phyloP scores from a whole-genome alignment of 2,797 vertebrate species.

The Poliocrania exsul region DNA sequence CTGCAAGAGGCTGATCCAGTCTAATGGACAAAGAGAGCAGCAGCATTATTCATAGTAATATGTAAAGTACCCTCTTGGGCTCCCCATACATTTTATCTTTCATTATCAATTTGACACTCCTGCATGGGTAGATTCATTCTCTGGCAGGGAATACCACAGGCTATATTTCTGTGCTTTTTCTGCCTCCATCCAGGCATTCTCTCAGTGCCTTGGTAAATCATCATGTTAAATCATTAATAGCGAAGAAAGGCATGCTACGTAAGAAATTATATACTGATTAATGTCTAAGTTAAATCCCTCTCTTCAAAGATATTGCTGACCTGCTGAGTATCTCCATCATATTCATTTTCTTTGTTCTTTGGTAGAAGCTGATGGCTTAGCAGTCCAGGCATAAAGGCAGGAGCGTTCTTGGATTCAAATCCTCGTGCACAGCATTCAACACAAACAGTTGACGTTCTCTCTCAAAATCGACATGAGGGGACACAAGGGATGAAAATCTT shows the following conservation, averaged over 20 bases:
- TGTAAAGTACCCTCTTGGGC: conserved; percentile 55
- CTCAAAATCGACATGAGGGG: not conserved
- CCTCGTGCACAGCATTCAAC: not conserved
- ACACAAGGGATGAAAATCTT: not conserved
- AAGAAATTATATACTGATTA: conserved; percentile 67
- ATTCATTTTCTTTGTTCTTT: conserved; percentile 52
- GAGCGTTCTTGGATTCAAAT: not conserved
- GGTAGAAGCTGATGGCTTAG: not conserved
- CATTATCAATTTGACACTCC: conserved; percentile 63
- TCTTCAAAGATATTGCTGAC: conserved; percentile 48
- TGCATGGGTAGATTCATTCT: conserved; percentile 53
- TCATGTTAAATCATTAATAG: conserved; percentile 43
- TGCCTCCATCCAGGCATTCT: conserved; percentile 26
- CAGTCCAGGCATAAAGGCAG: not conserved
- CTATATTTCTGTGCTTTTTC: conserved; percentile 53
- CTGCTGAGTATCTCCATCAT: conserved; percentile 21
- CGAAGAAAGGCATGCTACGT: conserved; percentile 56
- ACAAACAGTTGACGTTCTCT: not conserved
- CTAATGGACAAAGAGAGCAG: conserved; percentile 10
- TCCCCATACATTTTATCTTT: conserved; percentile 55
- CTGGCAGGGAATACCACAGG: conserved; percentile 53
- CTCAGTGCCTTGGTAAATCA: conserved; percentile 54
- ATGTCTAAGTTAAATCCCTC: conserved; percentile 32
- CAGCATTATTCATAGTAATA: conserved; percentile 50
- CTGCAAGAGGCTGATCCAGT: conserved; percentile 17